A percentile compares a stretch with the other conserved stretches of the same genome.
phyloP scores from a whole-genome alignment of 2,113 vertebrate genomes.

The Scomber japonicus region DNA sequence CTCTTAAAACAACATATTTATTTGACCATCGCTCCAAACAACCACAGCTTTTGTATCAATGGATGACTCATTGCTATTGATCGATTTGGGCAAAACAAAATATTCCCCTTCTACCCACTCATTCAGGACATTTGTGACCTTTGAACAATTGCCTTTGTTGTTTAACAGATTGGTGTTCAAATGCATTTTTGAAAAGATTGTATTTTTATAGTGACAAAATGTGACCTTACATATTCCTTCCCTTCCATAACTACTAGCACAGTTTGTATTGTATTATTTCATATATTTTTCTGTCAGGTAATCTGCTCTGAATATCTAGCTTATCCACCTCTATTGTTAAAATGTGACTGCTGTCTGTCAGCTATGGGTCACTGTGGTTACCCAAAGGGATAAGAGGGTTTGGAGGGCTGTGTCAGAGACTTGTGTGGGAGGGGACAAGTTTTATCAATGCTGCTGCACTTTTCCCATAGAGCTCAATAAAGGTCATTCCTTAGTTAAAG shows the following conservation, averaged over 20 bases:
- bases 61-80: too few species aligned
- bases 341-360: constrained; percentile 39
- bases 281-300: constrained; percentile 25
- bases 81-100: too few species aligned
- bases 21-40: too few species aligned
- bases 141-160: too few species aligned
- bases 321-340: constrained; percentile 8
- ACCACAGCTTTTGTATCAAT: too few species aligned
- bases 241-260: neutral
- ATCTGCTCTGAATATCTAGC: constrained; percentile 28
- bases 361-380: neutral
- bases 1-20: too few species aligned
- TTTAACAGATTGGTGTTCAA: neutral
- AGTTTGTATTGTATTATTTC: constrained; percentile 36
- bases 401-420: neutral
- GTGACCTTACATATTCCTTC: neutral
- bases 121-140: too few species aligned
- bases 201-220: neutral
- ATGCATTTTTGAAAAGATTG: neutral
- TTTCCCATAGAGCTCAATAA: constrained; percentile 42
- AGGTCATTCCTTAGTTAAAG: constrained; percentile 58
- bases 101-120: too few species aligned
- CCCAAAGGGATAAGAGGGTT: neutral
- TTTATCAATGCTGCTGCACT: constrained; percentile 34
- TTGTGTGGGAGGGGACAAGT: constrained; percentile 8